Evolutionary conservation across 2,888 invertebrate species (phyloP), one percentile per base, ranked within the genome.

Genomic region (Nemotelus pantherinus): DNA sequence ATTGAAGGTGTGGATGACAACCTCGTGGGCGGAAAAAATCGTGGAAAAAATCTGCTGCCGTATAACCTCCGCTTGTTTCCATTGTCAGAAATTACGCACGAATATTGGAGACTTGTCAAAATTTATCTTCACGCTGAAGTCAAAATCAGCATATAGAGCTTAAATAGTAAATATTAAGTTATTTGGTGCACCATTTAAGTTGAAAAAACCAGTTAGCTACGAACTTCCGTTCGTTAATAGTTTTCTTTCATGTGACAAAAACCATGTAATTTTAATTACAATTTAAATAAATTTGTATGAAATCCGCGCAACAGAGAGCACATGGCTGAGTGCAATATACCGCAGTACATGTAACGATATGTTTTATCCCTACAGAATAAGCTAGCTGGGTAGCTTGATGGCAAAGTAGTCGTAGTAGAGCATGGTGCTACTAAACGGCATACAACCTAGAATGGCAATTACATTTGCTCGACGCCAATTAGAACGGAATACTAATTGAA

Each of bases 211-310:
- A 25, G 25, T 25, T n/a, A n/a, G n/a, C n/a, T n/a, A n/a, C n/a
- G n/a, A n/a, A n/a, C 53, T 50, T 50, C 6, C 58, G 6, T 58
- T 6, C n/a, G 65, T 4, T 65, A 10, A 7, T 65, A 47, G 45
- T 47, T 65, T 10, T 45, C 45, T 47, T 65, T 65, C 9, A 65
- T 2, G 41, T 47, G 25, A 39, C 6, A 65, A n/a, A n/a, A 55
- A 41, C 50, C 50, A 70, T 55, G 55, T 55, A 65, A 76, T 72
- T 77, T 78, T 78, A 78, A 78, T 78, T 78, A 72, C 78, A 78
- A 72, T 77, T 76, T 63, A 78, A 78, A 78, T 78, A 77, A 78
- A 78, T 78, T 78, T 78, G 76, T 76, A 78, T 78, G 72, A 72
- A 65, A 64, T 76, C 72, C 72, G 58, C 72, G 65, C 47, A 25